These are phyloP conservation scores for Myotis yumanensis DNA, from an alignment of 2,113 vertebrate genomes.

Conservation along the genomic window DNA sequence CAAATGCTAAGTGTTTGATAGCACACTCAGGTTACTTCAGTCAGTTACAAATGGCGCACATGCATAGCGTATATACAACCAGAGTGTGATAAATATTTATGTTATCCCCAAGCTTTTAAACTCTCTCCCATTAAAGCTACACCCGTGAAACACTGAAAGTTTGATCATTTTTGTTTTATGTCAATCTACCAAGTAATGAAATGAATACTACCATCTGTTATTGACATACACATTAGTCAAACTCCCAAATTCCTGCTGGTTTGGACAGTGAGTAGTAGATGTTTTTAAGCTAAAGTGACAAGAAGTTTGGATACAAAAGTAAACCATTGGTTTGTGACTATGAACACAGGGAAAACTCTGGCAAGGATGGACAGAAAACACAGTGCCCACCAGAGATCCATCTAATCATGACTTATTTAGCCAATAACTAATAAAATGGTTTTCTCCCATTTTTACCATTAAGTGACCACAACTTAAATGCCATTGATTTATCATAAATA, in stretches of 20 bases:
- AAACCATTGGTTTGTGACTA: neutral
- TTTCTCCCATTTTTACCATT: neutral
- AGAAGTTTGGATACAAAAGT: slow-evolving; percentile 17
- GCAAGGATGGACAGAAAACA: neutral
- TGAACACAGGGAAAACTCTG: neutral
- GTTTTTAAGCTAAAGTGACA: slow-evolving; percentile 27
- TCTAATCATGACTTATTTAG: neutral
- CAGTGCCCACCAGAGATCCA: neutral
- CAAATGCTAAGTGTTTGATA: neutral
- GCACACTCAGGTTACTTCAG: neutral
- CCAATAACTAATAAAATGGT: neutral
- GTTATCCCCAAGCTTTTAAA: slow-evolving; percentile 28
- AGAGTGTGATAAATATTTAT: slow-evolving; percentile 46
- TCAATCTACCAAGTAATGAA: slow-evolving; percentile 9
- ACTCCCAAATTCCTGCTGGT: slow-evolving; percentile 6
- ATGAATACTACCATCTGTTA: slow-evolving; percentile 48
- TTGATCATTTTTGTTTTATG: slow-evolving; percentile 47
- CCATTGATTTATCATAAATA: neutral
- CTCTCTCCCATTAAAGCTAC: neutral
- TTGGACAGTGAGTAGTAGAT: neutral
- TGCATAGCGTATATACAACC: neutral
- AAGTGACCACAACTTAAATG: neutral
- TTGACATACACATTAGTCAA: slow-evolving; percentile 7
- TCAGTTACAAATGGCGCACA: neutral
- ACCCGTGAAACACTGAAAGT: neutral